These are phyloP conservation scores for Drosophila setosimentum DNA, from an alignment of 2,888 invertebrate species.

Conservation along the genomic window DNA sequence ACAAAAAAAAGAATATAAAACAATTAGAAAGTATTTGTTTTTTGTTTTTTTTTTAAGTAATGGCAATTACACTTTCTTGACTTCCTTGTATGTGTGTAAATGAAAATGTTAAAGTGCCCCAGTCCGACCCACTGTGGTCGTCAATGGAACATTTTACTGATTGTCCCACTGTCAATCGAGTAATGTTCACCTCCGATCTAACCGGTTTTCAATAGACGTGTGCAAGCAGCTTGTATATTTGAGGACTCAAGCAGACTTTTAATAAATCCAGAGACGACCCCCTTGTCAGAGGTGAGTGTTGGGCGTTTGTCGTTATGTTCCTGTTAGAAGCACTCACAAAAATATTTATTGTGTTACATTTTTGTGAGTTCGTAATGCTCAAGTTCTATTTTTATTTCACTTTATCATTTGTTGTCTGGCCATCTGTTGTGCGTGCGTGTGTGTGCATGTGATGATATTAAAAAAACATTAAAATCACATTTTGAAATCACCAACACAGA, in stretches of 20 bases:
- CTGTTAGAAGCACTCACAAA: not conserved
- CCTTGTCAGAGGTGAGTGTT: not conserved
- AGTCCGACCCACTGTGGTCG: not conserved
- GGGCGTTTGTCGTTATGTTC: not conserved
- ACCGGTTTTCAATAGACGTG: not conserved
- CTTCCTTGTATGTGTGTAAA: not conserved
- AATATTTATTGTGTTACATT: conserved; percentile 1
- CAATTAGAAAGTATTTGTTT: not conserved
- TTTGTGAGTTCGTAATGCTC: not conserved
- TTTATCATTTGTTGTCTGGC: conserved; percentile 10
- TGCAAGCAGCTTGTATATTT: not conserved
- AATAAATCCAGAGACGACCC: not conserved
- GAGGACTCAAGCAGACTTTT: not conserved
- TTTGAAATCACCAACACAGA: conserved; percentile 14
- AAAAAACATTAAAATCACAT: conserved; percentile 70
- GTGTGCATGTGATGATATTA: conserved; percentile 46
- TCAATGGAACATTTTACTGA: not conserved
- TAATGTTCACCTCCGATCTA: not conserved
- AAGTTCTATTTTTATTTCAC: not conserved
- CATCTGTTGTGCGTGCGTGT: conserved; percentile 9
- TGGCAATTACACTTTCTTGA: not conserved
- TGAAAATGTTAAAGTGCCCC: not conserved
- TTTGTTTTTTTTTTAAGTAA: not conserved
- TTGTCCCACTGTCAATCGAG: too few relatives aligned
- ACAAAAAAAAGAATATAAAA: not conserved